phyloP scores from a whole-genome alignment of 2,113 vertebrate genomes.

The Esox niger region DNA sequence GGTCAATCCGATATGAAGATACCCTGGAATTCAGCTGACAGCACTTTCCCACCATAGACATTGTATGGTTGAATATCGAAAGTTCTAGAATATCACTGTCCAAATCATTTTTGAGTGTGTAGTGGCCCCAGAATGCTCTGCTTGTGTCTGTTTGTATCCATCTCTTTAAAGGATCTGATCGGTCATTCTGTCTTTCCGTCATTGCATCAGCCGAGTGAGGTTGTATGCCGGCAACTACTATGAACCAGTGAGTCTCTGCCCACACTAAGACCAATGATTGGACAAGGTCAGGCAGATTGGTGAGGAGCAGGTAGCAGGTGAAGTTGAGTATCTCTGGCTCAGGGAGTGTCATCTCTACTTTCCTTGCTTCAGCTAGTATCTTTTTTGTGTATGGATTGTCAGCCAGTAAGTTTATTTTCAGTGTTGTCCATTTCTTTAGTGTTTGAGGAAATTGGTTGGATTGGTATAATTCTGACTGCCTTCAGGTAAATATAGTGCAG shows the following conservation, averaged over 20 bases:
- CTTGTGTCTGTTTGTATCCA: neutral
- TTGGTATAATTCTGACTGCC: neutral
- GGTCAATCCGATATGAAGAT: no score
- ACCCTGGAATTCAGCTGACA: no score
- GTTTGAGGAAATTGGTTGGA: neutral
- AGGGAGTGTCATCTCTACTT: neutral
- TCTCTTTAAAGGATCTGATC: neutral
- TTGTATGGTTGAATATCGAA: no score
- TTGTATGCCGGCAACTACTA: neutral
- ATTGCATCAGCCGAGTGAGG: constrained; percentile 10
- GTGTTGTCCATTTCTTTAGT: no score
- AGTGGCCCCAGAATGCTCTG: no score
- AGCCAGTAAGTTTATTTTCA: neutral
- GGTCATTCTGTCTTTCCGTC: neutral
- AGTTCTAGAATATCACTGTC: no score
- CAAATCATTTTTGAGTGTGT: no score
- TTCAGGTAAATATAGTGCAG: constrained; percentile 9
- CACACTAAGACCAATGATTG: neutral
- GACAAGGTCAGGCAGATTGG: constrained; percentile 1
- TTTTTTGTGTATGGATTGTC: neutral
- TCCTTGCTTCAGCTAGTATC: neutral
- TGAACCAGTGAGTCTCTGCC: constrained; percentile 16
- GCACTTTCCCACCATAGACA: no score
- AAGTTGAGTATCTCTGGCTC: no score
- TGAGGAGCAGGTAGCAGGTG: no score